Base-by-base conservation (phyloP, 2,888 invertebrate species). In the Atethmia centrago region DNA sequence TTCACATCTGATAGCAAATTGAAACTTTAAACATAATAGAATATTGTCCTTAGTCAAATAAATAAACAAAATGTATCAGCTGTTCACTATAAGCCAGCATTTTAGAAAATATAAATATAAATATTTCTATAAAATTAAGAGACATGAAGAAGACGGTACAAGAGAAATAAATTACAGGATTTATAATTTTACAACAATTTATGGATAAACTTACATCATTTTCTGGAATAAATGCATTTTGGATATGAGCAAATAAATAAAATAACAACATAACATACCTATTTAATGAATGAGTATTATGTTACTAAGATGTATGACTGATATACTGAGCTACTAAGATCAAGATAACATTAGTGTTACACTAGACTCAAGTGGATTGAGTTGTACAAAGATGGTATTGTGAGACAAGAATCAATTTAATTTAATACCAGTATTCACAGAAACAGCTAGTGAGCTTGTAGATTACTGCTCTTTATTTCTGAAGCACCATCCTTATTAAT, bases 41-140 rank as follows among this genome's bases (percentile, higher is more conserved):
- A 74, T 36, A 45, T 25, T 58, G 19, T 8, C n/a, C 36, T 74
- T 63, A 19, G 9, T 45, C n/a, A 58, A 53, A 53, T 49, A 28
- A 47, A 42, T 42, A 55, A 75, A 73, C 40, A 40, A 40, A 79
- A 61, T 40, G 9, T 31, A 31, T 71, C 45, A 79, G 14, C 36
- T 40, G 28, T 59, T 51, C 31, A 58, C 19, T 25, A 14, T 10
- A 56, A 9, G 12, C 16, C 14, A 28, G 42, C 4, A 19, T 58
- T 78, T 47, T 3, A 16, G 4, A 10, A 8, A 69, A 49, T n/a
- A 14, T 2, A 8, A 69, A 42, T n/a, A 14, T 1, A n/a, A 14
- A 25, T 12, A 12, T 25, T 21, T 14, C 5, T 21, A 49, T n/a
- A 16, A 45, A 42, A 58, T 56, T 47, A 49, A 25, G 12, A 12